Conservation (phyloP, 1,140 invertebrate genomes). For the Geopemphigus sp. region DNA sequence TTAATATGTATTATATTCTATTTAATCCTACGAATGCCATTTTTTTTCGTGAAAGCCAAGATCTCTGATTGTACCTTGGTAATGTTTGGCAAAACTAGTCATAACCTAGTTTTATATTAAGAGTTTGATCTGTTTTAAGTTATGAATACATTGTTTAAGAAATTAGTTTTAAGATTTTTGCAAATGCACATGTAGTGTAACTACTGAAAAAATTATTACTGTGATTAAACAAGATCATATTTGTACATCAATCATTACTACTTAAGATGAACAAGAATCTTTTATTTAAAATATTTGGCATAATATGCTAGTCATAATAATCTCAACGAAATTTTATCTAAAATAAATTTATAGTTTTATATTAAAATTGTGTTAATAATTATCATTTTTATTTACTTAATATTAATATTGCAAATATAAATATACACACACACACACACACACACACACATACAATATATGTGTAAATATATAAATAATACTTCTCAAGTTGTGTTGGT, state of each 20-base stretch:
- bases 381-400: neutral
- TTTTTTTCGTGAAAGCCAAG: conserved; percentile 19
- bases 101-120: conserved; percentile 46
- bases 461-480: conserved; percentile 31
- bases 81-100: conserved; percentile 45
- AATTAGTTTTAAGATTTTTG: conserved; percentile 1
- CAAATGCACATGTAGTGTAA: conserved; percentile 40
- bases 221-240: conserved; percentile 13
- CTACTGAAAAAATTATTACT: neutral
- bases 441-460: too few relatives aligned
- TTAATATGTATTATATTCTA: neutral
- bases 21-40: conserved; percentile 9
- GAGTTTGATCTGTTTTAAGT: conserved; percentile 18
- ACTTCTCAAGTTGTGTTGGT: neutral
- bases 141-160: conserved; percentile 11
- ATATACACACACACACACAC: too few relatives aligned
- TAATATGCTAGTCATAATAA: conserved; percentile 30
- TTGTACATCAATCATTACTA: conserved; percentile 29
- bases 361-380: conserved; percentile 8
- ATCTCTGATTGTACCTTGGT: conserved; percentile 29
- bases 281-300: conserved; percentile 17
- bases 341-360: conserved; percentile 32
- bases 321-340: conserved; percentile 11
- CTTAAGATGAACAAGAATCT: conserved; percentile 38
- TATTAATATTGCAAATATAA: neutral